Conservation (phyloP, 1,140 invertebrate genomes). For the Drosophila burlai region DNA sequence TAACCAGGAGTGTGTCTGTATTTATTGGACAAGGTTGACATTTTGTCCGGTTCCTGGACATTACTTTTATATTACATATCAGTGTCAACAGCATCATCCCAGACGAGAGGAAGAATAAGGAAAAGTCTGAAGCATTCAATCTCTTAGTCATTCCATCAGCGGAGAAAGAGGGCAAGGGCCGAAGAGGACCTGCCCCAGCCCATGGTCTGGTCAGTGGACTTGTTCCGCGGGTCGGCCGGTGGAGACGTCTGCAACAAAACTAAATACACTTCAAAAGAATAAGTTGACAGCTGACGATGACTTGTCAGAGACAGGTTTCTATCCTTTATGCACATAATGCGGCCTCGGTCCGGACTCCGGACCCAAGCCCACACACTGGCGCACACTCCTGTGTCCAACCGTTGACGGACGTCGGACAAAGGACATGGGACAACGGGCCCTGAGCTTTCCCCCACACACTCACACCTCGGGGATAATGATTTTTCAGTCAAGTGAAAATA, state of each 20-base stretch:
- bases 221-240: slow-evolving; percentile 13
- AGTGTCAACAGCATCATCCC: slow-evolving; percentile 80
- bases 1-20: slow-evolving; percentile 44
- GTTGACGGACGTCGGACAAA: slow-evolving; percentile 62
- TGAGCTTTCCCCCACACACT: slow-evolving; percentile 54
- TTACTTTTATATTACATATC: slow-evolving; percentile 79
- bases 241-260: slow-evolving; percentile 63
- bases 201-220: not conserved
- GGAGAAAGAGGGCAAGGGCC: slow-evolving; percentile 3
- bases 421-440: slow-evolving; percentile 46
- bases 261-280: slow-evolving; percentile 85
- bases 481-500: slow-evolving; percentile 84
- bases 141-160: slow-evolving; percentile 65
- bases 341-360: slow-evolving; percentile 23
- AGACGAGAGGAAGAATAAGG: slow-evolving; percentile 16
- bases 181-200: slow-evolving; percentile 32
- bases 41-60: slow-evolving; percentile 70
- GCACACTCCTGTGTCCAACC: slow-evolving; percentile 52
- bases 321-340: slow-evolving; percentile 79
- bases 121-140: slow-evolving; percentile 73
- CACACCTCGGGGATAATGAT: slow-evolving; percentile 78
- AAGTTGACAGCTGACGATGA: slow-evolving; percentile 85
- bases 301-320: slow-evolving; percentile 84
- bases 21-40: slow-evolving; percentile 76
- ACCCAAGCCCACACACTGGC: slow-evolving; percentile 17